Percentiles rank a stretch among this genome's conserved stretches.
phyloP scores from a whole-genome alignment of 2,888 invertebrate species.

The Melolontha melolontha region DNA sequence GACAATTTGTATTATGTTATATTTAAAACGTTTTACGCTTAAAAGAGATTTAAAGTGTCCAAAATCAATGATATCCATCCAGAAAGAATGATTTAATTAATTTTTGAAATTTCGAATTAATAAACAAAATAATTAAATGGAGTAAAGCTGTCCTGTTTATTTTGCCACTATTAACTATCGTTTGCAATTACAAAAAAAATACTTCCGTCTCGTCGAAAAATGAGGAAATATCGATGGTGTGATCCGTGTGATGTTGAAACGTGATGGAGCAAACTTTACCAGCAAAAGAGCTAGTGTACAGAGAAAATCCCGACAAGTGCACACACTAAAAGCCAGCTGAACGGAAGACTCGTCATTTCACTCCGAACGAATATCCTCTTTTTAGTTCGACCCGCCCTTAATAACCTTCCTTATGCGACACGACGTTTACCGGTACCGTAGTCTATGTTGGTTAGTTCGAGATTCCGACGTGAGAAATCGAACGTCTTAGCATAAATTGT shows the following conservation, averaged over 20 bases:
- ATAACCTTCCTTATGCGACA: neutral
- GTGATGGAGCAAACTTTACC: constrained; percentile 2
- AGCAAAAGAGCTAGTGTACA: neutral
- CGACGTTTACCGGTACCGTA: too few relatives aligned
- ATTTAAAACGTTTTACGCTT: too few relatives aligned
- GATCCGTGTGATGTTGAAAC: neutral
- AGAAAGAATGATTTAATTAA: too few relatives aligned
- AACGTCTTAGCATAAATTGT: too few relatives aligned
- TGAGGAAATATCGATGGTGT: neutral
- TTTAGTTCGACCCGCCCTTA: neutral
- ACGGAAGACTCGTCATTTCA: constrained; percentile 21
- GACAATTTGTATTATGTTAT: too few relatives aligned
- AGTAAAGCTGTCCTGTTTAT: too few relatives aligned
- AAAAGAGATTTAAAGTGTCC: too few relatives aligned
- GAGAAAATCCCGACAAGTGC: constrained; percentile 11
- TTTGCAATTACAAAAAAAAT: neutral
- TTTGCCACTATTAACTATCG: neutral
- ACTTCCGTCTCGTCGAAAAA: neutral
- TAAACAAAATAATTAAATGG: too few relatives aligned
- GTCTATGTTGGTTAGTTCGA: too few relatives aligned
- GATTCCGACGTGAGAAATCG: too few relatives aligned
- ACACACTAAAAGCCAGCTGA: constrained; percentile 5
- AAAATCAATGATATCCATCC: too few relatives aligned
- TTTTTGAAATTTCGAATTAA: too few relatives aligned
- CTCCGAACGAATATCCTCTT: constrained; percentile 3